A percentile compares a stretch with the other conserved stretches of the same genome.
Evolutionary conservation across 1,140 invertebrate species (phyloP).

Genomic region (Heliconius hewitsoni): DNA sequence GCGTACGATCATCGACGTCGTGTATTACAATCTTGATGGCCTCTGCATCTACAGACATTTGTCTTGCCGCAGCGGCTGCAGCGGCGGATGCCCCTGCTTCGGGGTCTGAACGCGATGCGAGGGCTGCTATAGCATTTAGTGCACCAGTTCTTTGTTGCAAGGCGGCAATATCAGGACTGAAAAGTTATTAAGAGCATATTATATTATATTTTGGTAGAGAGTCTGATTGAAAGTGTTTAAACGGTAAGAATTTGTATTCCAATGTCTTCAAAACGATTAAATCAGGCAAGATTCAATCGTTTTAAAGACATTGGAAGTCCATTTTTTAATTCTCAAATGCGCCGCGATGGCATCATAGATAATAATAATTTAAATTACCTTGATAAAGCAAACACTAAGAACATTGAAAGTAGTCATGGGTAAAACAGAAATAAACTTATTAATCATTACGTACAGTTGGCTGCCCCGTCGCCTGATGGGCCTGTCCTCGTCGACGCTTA

Average conservation of each 20-base stretch:
- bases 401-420: background rate
- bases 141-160: conserved; percentile 82
- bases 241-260: no score
- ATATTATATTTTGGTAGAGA: background rate
- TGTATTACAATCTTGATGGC: conserved; percentile 96
- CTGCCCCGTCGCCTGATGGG: conserved; percentile 88
- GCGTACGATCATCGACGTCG: conserved; percentile 90
- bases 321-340: no score
- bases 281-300: no score
- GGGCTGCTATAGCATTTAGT: conserved; percentile 60
- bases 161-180: conserved; percentile 88
- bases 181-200: conserved; percentile 8
- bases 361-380: no score
- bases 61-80: conserved; percentile 83
- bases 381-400: background rate
- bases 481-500: conserved; percentile 87
- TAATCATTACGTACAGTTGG: conserved; percentile 85
- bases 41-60: conserved; percentile 93
- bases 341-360: background rate
- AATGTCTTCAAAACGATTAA: no score
- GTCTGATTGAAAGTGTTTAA: background rate
- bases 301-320: background rate
- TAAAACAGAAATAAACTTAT: background rate
- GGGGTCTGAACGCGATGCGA: conserved; percentile 54
- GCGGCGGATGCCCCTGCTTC: conserved; percentile 66